Conservation (phyloP, 1,140 invertebrate species). For the Macrostomum lignano region DNA sequence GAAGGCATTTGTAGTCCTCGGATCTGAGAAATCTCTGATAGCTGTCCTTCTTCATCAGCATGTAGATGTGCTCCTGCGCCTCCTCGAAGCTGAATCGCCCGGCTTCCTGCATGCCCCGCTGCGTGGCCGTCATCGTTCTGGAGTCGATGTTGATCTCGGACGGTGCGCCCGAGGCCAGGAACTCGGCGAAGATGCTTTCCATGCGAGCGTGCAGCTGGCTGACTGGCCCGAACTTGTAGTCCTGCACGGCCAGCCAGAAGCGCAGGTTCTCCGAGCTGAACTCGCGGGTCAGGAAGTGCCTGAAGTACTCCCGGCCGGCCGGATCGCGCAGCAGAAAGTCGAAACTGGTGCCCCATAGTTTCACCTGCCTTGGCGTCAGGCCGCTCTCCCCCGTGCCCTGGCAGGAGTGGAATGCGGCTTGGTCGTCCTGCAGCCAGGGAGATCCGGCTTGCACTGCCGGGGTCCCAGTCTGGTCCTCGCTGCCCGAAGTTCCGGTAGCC, state of each 20-base stretch:
- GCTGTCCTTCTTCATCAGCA: slow-evolving; percentile 81
- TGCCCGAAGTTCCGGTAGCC: too few relatives aligned
- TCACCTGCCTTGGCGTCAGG: too few relatives aligned
- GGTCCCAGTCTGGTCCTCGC: too few relatives aligned
- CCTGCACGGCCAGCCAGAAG: slow-evolving; percentile 2
- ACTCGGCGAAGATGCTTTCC: slow-evolving; percentile 41
- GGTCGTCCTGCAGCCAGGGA: too few relatives aligned
- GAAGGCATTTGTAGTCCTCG: slow-evolving; percentile 85
- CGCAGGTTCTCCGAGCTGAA: slow-evolving; percentile 71
- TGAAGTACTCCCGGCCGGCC: slow-evolving; percentile 62
- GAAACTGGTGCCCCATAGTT: slow-evolving; percentile 68
- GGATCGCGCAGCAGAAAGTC: slow-evolving; percentile 64
- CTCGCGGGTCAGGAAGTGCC: slow-evolving; percentile 67
- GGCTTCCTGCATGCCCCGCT: slow-evolving; percentile 28
- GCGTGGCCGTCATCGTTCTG: slow-evolving; percentile 27
- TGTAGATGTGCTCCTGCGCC: slow-evolving; percentile 77
- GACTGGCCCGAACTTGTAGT: slow-evolving; percentile 1
- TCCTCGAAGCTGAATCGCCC: slow-evolving; percentile 76
- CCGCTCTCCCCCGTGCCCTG: too few relatives aligned
- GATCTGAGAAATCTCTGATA: slow-evolving; percentile 75
- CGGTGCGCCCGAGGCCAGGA: slow-evolving; percentile 61
- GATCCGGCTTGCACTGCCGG: too few relatives aligned
- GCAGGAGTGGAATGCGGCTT: too few relatives aligned
- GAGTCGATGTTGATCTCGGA: slow-evolving; percentile 92
- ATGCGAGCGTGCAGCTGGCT: not conserved